Percentiles rank a stretch among this genome's conserved stretches.
Conservation (phyloP, 2,888 invertebrate species). For the Phengaris alcon region DNA sequence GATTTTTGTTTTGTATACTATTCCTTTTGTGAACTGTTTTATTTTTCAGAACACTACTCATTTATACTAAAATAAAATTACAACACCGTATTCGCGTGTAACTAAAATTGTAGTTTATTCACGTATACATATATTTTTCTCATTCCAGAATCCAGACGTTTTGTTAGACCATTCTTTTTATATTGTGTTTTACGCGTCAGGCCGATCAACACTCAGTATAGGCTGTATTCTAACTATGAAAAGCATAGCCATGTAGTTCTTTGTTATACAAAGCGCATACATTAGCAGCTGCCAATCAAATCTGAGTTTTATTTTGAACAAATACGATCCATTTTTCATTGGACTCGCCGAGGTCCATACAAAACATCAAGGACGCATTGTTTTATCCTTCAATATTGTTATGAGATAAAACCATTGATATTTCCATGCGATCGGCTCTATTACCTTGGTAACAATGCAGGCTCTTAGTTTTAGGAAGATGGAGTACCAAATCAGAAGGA, state of each 20-base stretch:
- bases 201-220: constrained; percentile 18
- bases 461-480: neutral
- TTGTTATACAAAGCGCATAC: constrained; percentile 31
- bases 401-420: constrained; percentile 22
- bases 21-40: too few relatives aligned
- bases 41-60: too few relatives aligned
- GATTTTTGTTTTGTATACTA: too few relatives aligned
- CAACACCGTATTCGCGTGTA: too few relatives aligned
- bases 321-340: neutral
- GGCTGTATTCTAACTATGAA: constrained; percentile 28
- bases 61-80: too few relatives aligned
- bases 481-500: neutral
- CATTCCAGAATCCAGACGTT: neutral
- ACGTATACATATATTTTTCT: neutral
- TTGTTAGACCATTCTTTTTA: neutral
- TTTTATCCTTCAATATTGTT: constrained; percentile 25
- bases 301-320: neutral
- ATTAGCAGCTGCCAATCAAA: constrained; percentile 17
- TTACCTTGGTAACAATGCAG: neutral
- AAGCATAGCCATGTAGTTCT: constrained; percentile 25
- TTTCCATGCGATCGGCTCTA: neutral
- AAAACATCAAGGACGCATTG: constrained; percentile 16
- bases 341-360: neutral
- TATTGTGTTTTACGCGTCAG: constrained; percentile 8
- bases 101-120: too few relatives aligned